These are phyloP conservation scores for Megaleporinus macrocephalus DNA, from an alignment of 2,113 vertebrate species.

Conservation along the genomic window DNA sequence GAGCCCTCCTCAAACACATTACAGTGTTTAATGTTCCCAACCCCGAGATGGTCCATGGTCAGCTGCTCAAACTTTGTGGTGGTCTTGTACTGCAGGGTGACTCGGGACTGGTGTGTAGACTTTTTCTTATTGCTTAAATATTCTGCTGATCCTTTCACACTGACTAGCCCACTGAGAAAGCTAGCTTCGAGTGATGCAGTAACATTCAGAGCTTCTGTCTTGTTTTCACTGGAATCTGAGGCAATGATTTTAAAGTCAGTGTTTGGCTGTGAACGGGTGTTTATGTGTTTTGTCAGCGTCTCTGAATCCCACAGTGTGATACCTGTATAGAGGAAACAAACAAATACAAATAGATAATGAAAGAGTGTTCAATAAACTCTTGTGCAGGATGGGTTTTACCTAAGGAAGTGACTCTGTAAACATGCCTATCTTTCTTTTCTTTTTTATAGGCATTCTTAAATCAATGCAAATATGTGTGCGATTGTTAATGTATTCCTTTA, in stretches of 20 bases:
- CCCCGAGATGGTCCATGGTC: conserved; percentile 57
- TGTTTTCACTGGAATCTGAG: conserved; percentile 55
- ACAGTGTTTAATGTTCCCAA: conserved; percentile 41
- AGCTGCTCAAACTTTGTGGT: conserved; percentile 50
- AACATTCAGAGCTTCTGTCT: conserved; percentile 53
- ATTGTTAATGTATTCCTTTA: too few species aligned
- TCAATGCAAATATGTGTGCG: too few species aligned
- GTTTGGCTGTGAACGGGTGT: conserved; percentile 30
- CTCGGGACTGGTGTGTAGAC: conserved; percentile 56
- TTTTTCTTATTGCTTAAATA: conserved; percentile 57
- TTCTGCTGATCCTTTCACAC: conserved; percentile 52
- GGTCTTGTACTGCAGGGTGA: conserved; percentile 55
- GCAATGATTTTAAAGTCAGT: conserved; percentile 56
- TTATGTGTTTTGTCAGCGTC: conserved; percentile 46
- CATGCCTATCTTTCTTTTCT: too few species aligned
- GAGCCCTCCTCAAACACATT: conserved; percentile 53
- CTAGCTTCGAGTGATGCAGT: conserved; percentile 53
- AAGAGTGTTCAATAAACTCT: neutral
- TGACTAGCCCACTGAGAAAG: conserved; percentile 55
- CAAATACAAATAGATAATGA: neutral
- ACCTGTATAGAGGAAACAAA: conserved; percentile 29
- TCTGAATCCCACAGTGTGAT: conserved; percentile 56
- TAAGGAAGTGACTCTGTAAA: too few species aligned
- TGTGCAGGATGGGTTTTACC: too few species aligned
- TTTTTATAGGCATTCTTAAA: too few species aligned